phyloP scores from a whole-genome alignment of 2,113 vertebrate species.

The Genyomyrus donnyi region DNA sequence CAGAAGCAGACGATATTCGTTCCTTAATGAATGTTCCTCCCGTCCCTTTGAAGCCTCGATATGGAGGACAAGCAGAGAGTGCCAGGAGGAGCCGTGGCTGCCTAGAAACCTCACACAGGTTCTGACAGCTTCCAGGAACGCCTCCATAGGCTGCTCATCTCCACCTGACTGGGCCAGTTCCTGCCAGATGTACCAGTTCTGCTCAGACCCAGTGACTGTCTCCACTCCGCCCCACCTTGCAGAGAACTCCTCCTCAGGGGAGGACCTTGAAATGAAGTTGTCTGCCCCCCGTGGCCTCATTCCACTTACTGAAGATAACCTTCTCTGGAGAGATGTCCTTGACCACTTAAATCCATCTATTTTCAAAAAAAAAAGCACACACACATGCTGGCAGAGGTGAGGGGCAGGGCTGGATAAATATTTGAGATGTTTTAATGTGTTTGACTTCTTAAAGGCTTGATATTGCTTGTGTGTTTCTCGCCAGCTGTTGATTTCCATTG shows the following conservation, averaged over 20 bases:
- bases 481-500: slow-evolving; percentile 21
- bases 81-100: not conserved
- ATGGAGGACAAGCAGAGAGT: not conserved
- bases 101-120: not conserved
- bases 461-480: slow-evolving; percentile 28
- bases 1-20: not conserved
- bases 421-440: slow-evolving; percentile 13
- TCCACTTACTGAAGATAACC: slow-evolving; percentile 5
- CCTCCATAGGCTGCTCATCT: not conserved
- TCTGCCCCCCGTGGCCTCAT: not conserved
- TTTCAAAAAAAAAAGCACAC: not conserved
- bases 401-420: slow-evolving; percentile 13
- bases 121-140: not conserved
- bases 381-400: not conserved
- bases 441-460: slow-evolving; percentile 14
- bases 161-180: slow-evolving; percentile 1
- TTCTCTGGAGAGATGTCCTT: slow-evolving; percentile 6
- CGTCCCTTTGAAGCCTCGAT: not conserved
- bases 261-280: not conserved
- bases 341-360: not conserved
- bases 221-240: not conserved
- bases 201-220: not conserved
- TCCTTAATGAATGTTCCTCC: not conserved
- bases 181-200: not conserved
- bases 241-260: not conserved